Evolutionary conservation across 1,140 invertebrate genomes (phyloP).

Genomic region (Rhynchophorus ferrugineus): DNA sequence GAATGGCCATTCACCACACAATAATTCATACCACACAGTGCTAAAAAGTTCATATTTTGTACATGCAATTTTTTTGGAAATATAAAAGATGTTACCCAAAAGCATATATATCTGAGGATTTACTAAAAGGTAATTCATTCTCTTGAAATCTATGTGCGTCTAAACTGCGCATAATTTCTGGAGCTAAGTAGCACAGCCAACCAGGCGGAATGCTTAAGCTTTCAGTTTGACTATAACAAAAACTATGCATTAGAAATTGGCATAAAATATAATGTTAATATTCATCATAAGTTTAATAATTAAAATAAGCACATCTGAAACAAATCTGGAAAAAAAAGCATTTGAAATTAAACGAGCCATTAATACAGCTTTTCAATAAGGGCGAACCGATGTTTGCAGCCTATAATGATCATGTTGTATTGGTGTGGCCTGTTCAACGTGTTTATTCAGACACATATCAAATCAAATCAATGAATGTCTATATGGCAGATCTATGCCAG

Average conservation of each 20-base stretch:
- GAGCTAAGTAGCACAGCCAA: slow-evolving; percentile 96
- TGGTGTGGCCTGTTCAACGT: too few relatives aligned
- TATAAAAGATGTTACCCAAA: slow-evolving; percentile 72
- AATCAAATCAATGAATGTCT: too few relatives aligned
- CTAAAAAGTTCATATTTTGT: slow-evolving; percentile 47
- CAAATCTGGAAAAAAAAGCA: too few relatives aligned
- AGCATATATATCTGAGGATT: slow-evolving; percentile 90
- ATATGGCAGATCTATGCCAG: too few relatives aligned
- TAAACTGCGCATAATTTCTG: slow-evolving; percentile 83
- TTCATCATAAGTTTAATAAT: too few relatives aligned
- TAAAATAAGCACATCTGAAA: too few relatives aligned
- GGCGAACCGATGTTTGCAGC: too few relatives aligned
- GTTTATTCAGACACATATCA: too few relatives aligned
- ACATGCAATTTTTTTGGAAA: background rate
- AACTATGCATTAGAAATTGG: slow-evolving; percentile 8
- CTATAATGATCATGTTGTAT: too few relatives aligned
- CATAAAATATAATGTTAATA: too few relatives aligned
- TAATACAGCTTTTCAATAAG: too few relatives aligned
- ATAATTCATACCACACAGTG: slow-evolving; percentile 97
- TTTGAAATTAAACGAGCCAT: too few relatives aligned
- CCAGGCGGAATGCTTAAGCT: slow-evolving; percentile 86
- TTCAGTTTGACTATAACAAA: slow-evolving; percentile 52
- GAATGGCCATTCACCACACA: slow-evolving; percentile 95
- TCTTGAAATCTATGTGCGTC: slow-evolving; percentile 65
- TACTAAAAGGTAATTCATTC: slow-evolving; percentile 84